Conservation (phyloP, 2,888 invertebrate genomes). For the Apocheima hispidaria region DNA sequence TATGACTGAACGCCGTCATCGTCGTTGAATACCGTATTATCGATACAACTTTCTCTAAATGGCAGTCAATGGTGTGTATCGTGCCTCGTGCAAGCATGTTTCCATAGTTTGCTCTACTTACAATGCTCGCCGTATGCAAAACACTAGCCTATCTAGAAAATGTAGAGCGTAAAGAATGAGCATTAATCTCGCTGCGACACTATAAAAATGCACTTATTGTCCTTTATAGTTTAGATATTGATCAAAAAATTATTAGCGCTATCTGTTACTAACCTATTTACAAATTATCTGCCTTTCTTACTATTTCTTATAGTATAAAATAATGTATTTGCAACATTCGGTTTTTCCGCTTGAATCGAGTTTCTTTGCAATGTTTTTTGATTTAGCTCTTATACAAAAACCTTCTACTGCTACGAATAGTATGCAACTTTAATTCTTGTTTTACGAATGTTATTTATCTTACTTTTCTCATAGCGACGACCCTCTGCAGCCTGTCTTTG, state of each 20-base stretch:
- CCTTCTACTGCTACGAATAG: no score
- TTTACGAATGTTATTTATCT: slow-evolving; percentile 14
- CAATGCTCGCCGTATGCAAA: slow-evolving; percentile 18
- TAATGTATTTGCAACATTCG: no score
- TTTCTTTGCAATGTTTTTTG: no score
- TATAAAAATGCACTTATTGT: slow-evolving; percentile 9
- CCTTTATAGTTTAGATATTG: not conserved
- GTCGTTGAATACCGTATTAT: no score
- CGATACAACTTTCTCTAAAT: not conserved
- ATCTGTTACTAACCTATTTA: no score
- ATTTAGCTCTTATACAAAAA: no score
- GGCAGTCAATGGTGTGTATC: not conserved
- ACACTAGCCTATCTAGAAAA: slow-evolving; percentile 23
- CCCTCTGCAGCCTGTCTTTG: slow-evolving; percentile 84
- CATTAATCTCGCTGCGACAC: slow-evolving; percentile 18
- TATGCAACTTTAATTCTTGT: not conserved
- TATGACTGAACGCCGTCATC: no score
- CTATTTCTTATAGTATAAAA: no score
- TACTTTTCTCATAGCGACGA: slow-evolving; percentile 81
- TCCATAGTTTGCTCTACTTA: slow-evolving; percentile 24
- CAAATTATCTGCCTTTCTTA: not conserved
- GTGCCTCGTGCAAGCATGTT: not conserved
- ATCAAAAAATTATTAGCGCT: not conserved
- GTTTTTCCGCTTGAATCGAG: no score
- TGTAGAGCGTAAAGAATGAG: slow-evolving; percentile 27